These are phyloP conservation scores for Oikopleura dioica DNA, from an alignment of 23 tunicate species.

Conservation along the genomic window DNA sequence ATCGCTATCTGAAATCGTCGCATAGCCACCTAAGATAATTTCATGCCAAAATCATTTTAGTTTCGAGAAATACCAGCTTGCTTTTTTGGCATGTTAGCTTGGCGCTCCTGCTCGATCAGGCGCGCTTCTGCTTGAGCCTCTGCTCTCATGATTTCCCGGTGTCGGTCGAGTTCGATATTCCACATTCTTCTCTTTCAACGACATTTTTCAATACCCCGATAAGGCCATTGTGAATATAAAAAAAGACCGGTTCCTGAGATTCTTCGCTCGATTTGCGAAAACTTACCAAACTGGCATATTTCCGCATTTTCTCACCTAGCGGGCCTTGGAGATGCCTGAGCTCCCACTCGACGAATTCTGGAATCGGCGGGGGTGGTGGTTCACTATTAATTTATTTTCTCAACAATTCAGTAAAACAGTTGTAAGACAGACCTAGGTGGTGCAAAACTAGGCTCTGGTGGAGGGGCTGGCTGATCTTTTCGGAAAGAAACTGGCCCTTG, in stretches of 20 bases:
- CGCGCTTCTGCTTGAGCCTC: too few relatives aligned
- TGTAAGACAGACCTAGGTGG: too few relatives aligned
- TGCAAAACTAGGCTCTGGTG: too few relatives aligned
- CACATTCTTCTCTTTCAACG: background rate
- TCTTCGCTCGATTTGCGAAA: background rate
- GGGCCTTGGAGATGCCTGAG: background rate
- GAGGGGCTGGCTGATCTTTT: too few relatives aligned
- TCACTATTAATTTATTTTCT: background rate
- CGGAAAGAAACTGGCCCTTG: too few relatives aligned
- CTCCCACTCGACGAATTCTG: conserved; percentile 13
- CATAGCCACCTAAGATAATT: background rate
- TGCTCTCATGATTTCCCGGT: too few relatives aligned
- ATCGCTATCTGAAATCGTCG: background rate
- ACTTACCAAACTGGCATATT: background rate
- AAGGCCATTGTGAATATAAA: background rate
- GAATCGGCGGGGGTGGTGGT: conserved; percentile 9
- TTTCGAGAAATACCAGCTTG: too few relatives aligned
- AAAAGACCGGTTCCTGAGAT: background rate
- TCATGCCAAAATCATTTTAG: background rate
- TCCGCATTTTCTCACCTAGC: background rate
- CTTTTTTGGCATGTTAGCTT: too few relatives aligned
- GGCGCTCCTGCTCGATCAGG: too few relatives aligned
- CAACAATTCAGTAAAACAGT: too few relatives aligned
- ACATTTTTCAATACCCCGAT: background rate
- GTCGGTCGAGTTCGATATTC: background rate